Conservation (phyloP, 2,888 invertebrate genomes). For the Calameuta pallipes region DNA sequence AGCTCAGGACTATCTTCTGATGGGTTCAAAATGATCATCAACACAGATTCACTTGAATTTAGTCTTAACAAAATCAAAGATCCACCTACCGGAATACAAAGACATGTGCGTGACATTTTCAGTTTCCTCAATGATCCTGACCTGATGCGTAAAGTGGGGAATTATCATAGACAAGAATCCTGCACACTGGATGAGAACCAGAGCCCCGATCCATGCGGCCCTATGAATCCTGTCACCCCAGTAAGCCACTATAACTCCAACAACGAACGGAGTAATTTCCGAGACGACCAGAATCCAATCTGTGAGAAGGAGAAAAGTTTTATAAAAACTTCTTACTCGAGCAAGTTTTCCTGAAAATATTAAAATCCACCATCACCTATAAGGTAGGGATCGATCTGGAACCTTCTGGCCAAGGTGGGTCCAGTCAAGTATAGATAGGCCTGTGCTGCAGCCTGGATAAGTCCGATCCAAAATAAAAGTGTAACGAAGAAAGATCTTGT, state of each 20-base stretch:
- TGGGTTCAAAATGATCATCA: slow-evolving; percentile 11
- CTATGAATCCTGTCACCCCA: slow-evolving; percentile 73
- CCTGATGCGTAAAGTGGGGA: slow-evolving; percentile 68
- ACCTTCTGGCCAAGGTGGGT: slow-evolving; percentile 56
- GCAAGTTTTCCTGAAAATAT: not conserved
- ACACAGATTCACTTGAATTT: not conserved
- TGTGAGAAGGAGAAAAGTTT: slow-evolving; percentile 52
- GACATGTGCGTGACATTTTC: slow-evolving; percentile 48
- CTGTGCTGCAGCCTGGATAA: slow-evolving; percentile 53
- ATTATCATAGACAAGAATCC: slow-evolving; percentile 68
- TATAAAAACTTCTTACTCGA: not conserved
- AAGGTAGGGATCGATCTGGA: slow-evolving; percentile 50
- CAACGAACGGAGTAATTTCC: slow-evolving; percentile 69
- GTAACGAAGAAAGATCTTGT: slow-evolving; percentile 54
- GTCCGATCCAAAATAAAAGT: slow-evolving; percentile 54
- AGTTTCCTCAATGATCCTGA: slow-evolving; percentile 43
- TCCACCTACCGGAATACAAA: slow-evolving; percentile 51
- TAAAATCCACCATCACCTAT: slow-evolving; percentile 43
- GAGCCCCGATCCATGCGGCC: slow-evolving; percentile 71
- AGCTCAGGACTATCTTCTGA: slow-evolving; percentile 51
- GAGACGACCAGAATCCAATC: slow-evolving; percentile 72
- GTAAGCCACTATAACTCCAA: slow-evolving; percentile 70
- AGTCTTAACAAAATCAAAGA: not conserved
- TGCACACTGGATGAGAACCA: slow-evolving; percentile 69
- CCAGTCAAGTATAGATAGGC: slow-evolving; percentile 52